Conservation (phyloP, 2,797 vertebrate genomes). For the Podarcis lilfordi region DNA sequence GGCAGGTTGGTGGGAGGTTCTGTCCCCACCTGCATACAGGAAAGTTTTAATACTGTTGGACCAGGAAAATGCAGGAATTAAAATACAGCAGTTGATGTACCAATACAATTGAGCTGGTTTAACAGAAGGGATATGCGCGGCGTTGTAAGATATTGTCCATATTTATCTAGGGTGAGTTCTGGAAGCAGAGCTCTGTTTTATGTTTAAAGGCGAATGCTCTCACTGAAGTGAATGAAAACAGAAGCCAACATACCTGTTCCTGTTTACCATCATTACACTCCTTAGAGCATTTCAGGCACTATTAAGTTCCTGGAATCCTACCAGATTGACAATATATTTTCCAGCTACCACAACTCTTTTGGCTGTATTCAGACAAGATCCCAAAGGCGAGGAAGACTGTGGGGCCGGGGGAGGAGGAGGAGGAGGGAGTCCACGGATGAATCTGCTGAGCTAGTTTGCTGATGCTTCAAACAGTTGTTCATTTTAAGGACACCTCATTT, state of each 20-base stretch:
- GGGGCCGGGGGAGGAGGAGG: background rate
- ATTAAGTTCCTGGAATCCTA: slow-evolving; percentile 70
- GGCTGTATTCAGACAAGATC: slow-evolving; percentile 62
- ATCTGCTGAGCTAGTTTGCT: slow-evolving; percentile 74
- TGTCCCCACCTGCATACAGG: slow-evolving; percentile 65
- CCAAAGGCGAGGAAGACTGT: slow-evolving; percentile 55
- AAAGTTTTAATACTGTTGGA: slow-evolving; percentile 62
- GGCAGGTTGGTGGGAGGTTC: slow-evolving; percentile 37
- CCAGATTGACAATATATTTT: slow-evolving; percentile 69
- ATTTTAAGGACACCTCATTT: slow-evolving; percentile 77
- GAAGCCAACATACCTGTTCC: slow-evolving; percentile 71
- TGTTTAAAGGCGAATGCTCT: slow-evolving; percentile 52
- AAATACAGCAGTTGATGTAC: slow-evolving; percentile 50
- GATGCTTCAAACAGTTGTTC: slow-evolving; percentile 75
- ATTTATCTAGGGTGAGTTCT: slow-evolving; percentile 29
- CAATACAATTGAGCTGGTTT: background rate
- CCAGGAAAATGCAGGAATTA: slow-evolving; percentile 70
- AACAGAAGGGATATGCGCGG: slow-evolving; percentile 16
- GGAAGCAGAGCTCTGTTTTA: slow-evolving; percentile 47
- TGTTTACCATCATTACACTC: slow-evolving; percentile 63
- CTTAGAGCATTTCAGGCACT: slow-evolving; percentile 67
- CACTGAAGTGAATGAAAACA: slow-evolving; percentile 52
- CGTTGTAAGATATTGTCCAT: slow-evolving; percentile 6
- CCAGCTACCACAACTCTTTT: slow-evolving; percentile 58
- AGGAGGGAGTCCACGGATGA: slow-evolving; percentile 54